Percentiles rank a stretch among this genome's conserved stretches.
Evolutionary conservation across 2,797 vertebrate genomes (phyloP).

Genomic region (Xenentodon cancila): DNA sequence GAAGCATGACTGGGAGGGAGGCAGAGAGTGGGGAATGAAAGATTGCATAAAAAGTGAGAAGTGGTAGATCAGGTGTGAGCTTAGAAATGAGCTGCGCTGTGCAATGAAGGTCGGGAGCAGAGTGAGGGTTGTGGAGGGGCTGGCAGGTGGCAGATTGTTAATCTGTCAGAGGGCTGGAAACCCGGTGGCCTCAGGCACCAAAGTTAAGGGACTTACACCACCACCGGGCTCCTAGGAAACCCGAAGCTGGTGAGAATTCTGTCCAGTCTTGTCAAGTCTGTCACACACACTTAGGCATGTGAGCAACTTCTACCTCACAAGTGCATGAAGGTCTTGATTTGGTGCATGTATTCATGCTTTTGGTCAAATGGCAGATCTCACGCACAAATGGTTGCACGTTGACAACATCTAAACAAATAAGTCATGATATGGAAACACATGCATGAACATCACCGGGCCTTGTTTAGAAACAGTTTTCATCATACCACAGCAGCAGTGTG

Average conservation of each 20-base stretch:
- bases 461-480: slow-evolving; percentile 9
- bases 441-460: not conserved
- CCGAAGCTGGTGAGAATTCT: slow-evolving; percentile 78
- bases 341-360: slow-evolving; percentile 3
- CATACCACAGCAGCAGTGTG: slow-evolving; percentile 4
- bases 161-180: slow-evolving; percentile 70
- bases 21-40: slow-evolving; percentile 55
- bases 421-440: slow-evolving; percentile 3
- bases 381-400: slow-evolving; percentile 16
- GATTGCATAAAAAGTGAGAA: slow-evolving; percentile 53
- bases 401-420: slow-evolving; percentile 5
- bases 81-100: slow-evolving; percentile 39
- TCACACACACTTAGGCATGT: slow-evolving; percentile 61
- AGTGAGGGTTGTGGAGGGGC: slow-evolving; percentile 37
- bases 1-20: slow-evolving; percentile 52
- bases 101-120: slow-evolving; percentile 42
- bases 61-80: slow-evolving; percentile 71
- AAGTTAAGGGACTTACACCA: slow-evolving; percentile 56
- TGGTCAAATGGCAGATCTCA: not conserved
- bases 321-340: slow-evolving; percentile 36
- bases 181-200: slow-evolving; percentile 63
- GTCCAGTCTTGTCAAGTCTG: slow-evolving; percentile 50
- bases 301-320: slow-evolving; percentile 47
- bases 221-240: slow-evolving; percentile 71
- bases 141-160: slow-evolving; percentile 61